These are phyloP conservation scores for Lepisosteus osseus DNA, from an alignment of 2,113 vertebrate genomes.

Conservation along the genomic window DNA sequence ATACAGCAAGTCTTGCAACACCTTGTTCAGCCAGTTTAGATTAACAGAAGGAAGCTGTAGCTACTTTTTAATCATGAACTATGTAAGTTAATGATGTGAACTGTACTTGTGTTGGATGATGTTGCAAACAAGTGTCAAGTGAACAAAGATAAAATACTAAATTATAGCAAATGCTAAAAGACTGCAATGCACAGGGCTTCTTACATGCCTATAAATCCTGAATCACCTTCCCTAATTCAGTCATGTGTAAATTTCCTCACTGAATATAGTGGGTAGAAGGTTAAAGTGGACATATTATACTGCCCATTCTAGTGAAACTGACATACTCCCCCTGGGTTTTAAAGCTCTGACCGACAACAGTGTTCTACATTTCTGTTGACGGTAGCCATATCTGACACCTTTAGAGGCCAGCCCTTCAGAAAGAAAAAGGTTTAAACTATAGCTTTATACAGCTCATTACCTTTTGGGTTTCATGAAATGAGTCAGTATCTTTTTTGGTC, in stretches of 20 bases:
- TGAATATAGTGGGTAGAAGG: neutral
- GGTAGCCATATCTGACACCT: neutral
- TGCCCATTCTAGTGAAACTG: neutral
- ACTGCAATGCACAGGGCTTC: neutral
- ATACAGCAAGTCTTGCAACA: too few relatives aligned
- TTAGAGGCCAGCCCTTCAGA: neutral
- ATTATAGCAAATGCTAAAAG: neutral
- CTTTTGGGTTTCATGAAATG: too few relatives aligned
- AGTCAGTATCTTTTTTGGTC: too few relatives aligned
- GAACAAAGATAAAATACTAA: neutral
- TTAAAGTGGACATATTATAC: neutral
- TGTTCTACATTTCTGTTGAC: neutral
- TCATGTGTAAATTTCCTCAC: neutral
- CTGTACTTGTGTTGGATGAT: neutral
- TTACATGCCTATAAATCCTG: neutral
- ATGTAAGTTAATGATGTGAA: too few relatives aligned
- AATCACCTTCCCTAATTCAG: neutral
- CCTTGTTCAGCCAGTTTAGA: too few relatives aligned
- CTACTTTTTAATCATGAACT: too few relatives aligned
- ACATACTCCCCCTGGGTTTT: neutral
- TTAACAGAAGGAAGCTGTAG: too few relatives aligned
- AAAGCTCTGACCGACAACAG: neutral
- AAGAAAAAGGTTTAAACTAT: neutral
- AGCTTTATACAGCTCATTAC: neutral
- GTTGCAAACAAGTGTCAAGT: neutral